Percentiles rank a stretch among this genome's conserved stretches.
Conservation (phyloP, 2,797 vertebrate genomes). For the Silurus aristotelis region DNA sequence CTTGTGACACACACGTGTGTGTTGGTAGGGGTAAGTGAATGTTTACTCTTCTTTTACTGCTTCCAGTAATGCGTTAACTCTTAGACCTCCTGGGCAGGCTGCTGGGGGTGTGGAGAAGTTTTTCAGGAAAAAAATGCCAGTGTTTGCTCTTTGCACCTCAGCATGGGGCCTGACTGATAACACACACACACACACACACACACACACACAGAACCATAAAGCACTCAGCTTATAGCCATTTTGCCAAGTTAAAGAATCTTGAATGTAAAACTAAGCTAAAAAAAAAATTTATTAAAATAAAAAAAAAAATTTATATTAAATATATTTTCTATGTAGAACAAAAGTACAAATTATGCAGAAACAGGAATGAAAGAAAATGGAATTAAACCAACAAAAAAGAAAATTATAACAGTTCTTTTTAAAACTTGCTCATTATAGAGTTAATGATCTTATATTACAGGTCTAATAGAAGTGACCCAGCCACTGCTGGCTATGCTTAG, state of each 20-base stretch:
- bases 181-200: neutral
- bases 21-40: constrained; percentile 37
- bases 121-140: constrained; percentile 27
- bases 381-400: neutral
- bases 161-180: constrained; percentile 45
- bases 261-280: neutral
- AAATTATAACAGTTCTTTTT: neutral
- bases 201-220: constrained; percentile 13
- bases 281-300: no score
- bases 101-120: constrained; percentile 19
- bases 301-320: no score
- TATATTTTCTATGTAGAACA: no score
- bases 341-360: neutral
- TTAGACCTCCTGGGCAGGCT: constrained; percentile 27
- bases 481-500: neutral
- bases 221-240: neutral
- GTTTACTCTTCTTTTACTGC: constrained; percentile 44
- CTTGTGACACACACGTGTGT: constrained; percentile 23
- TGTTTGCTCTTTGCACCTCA: constrained; percentile 50
- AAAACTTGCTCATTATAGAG: neutral
- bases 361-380: neutral
- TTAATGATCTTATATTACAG: no score
- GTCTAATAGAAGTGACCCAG: neutral
- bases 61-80: constrained; percentile 39
- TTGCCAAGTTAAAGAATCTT: neutral